Evolutionary conservation across 2,888 invertebrate species (phyloP).

Genomic region (Nineta flava): DNA sequence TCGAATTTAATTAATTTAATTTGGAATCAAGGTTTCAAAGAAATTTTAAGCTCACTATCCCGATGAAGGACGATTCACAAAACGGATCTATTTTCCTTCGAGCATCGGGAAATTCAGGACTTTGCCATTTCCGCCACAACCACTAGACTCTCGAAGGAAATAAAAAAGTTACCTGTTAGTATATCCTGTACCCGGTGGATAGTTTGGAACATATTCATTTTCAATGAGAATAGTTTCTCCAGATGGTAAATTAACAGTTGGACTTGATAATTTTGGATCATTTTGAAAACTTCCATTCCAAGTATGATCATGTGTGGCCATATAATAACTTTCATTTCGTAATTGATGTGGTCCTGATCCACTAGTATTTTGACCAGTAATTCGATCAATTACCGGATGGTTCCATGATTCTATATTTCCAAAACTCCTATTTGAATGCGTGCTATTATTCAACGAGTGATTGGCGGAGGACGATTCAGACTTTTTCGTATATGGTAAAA

Average conservation of each 20-base stretch:
- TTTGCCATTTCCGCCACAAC: too few species aligned
- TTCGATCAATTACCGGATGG: conserved; percentile 65
- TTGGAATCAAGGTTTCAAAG: not conserved
- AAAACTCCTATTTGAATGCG: conserved; percentile 33
- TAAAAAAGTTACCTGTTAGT: not conserved
- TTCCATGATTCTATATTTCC: conserved; percentile 57
- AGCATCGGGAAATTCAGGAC: too few species aligned
- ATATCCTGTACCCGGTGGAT: not conserved
- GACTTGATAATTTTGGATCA: conserved; percentile 28
- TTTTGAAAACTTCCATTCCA: conserved; percentile 29
- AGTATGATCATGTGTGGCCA: conserved; percentile 43
- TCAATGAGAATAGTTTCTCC: conserved; percentile 35
- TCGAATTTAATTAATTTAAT: too few species aligned
- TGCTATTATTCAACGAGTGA: conserved; percentile 16
- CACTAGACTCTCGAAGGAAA: too few species aligned
- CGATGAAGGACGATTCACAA: too few species aligned
- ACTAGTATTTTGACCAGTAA: conserved; percentile 53
- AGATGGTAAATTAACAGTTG: conserved; percentile 29
- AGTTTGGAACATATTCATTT: conserved; percentile 32
- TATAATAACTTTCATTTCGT: conserved; percentile 84
- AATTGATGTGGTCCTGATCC: conserved; percentile 29
- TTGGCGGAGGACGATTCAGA: conserved; percentile 6
- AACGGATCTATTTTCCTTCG: too few species aligned
- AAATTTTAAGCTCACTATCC: too few species aligned
- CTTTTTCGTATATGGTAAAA: conserved; percentile 24